phyloP scores from a whole-genome alignment of 30 jellyfish, hydroid and myxozoan genomes.

The Pelagia noctiluca region DNA sequence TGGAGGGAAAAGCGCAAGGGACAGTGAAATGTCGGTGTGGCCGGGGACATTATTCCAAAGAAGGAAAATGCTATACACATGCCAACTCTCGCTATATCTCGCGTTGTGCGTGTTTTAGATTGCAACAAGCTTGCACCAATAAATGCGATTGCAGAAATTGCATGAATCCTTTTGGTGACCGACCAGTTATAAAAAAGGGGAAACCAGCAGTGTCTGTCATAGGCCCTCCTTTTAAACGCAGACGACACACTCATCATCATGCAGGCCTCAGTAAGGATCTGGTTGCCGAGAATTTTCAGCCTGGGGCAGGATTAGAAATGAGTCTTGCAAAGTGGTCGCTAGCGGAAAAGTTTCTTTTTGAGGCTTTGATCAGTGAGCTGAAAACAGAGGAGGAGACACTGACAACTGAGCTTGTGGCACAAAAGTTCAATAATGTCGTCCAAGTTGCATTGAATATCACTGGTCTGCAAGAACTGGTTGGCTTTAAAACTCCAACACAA shows the following conservation, averaged over 20 bases:
- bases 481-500: conserved; percentile 80
- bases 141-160: conserved; percentile 90
- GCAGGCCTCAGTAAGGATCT: conserved; percentile 63
- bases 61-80: conserved; percentile 84
- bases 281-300: conserved; percentile 68
- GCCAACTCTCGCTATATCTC: conserved; percentile 86
- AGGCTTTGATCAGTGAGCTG: conserved; percentile 89
- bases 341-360: conserved; percentile 86
- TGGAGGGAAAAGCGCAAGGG: conserved; percentile 4
- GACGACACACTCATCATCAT: conserved; percentile 84
- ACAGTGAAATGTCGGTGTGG: conserved; percentile 92
- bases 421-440: conserved; percentile 77
- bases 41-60: conserved; percentile 78
- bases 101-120: conserved; percentile 86
- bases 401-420: conserved; percentile 88
- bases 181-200: conserved; percentile 66
- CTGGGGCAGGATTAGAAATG: conserved; percentile 85
- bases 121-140: conserved; percentile 81
- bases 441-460: conserved; percentile 73
- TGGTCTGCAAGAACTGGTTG: conserved; percentile 60
- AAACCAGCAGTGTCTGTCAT: conserved; percentile 3
- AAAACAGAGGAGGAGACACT: conserved; percentile 87
- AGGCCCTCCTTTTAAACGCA: conserved; percentile 68
- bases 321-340: conserved; percentile 85
- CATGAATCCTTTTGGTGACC: conserved; percentile 83